phyloP scores from a whole-genome alignment of 2,113 vertebrate species.

The Cercopithecus mona region DNA sequence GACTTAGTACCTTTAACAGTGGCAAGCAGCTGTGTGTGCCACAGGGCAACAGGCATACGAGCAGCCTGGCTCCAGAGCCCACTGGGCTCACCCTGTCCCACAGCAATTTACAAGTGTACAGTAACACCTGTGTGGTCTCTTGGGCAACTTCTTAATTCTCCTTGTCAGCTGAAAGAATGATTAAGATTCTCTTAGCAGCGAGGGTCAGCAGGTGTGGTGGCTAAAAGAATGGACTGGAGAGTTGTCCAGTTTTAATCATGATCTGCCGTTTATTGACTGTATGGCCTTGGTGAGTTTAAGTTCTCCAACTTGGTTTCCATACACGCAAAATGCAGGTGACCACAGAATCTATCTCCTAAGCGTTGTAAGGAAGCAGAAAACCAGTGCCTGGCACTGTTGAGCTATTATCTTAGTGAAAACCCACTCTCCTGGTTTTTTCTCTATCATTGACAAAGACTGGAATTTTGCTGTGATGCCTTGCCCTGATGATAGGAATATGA shows the following conservation, averaged over 20 bases:
- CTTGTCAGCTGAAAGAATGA: background rate
- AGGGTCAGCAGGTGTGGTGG: background rate
- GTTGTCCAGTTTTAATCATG: background rate
- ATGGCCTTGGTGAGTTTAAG: background rate
- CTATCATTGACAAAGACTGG: background rate
- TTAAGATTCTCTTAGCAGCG: background rate
- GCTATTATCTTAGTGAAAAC: background rate
- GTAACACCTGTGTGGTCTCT: background rate
- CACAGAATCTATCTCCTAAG: background rate
- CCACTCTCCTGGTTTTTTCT: background rate
- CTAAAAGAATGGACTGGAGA: background rate
- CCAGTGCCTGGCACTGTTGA: background rate
- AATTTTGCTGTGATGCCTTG: background rate
- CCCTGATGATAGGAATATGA: background rate
- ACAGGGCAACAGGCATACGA: background rate
- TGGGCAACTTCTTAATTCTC: background rate
- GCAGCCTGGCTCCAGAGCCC: background rate
- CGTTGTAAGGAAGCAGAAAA: background rate
- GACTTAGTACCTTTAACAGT: background rate
- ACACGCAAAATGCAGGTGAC: background rate
- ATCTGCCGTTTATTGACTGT: background rate
- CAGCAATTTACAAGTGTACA: background rate
- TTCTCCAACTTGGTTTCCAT: background rate
- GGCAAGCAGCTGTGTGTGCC: background rate
- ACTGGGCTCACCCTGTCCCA: rapidly evolving